These are phyloP conservation scores for Emmelina monodactyla DNA, from an alignment of 2,888 invertebrate species.

Conservation along the genomic window DNA sequence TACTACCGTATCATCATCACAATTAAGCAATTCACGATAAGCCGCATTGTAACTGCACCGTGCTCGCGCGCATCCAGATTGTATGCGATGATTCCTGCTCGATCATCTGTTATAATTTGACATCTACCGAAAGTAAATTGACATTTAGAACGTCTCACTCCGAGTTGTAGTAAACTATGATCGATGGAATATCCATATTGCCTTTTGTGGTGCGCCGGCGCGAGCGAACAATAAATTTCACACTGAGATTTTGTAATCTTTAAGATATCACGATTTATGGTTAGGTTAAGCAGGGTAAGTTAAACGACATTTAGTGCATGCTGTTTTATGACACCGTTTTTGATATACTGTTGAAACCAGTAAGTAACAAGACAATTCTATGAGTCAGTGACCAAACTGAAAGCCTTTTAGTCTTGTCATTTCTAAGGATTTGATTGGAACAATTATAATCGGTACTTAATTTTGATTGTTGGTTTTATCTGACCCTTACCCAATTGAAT, in stretches of 20 bases:
- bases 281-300: neutral
- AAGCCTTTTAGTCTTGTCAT: too few relatives aligned
- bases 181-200: neutral
- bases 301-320: too few relatives aligned
- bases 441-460: too few relatives aligned
- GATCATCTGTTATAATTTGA: conserved; percentile 28
- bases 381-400: too few relatives aligned
- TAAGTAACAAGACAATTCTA: too few relatives aligned
- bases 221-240: neutral
- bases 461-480: too few relatives aligned
- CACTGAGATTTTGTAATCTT: neutral
- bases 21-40: neutral
- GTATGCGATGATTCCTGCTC: conserved; percentile 22
- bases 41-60: neutral
- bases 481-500: too few relatives aligned
- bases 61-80: neutral
- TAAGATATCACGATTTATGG: neutral
- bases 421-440: too few relatives aligned
- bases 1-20: neutral
- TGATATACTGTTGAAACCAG: too few relatives aligned
- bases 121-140: conserved; percentile 7
- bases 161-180: neutral
- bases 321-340: too few relatives aligned
- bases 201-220: conserved; percentile 1
- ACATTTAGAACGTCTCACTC: conserved; percentile 4